Evolutionary conservation across 2,113 vertebrate species (phyloP).

Genomic region (Pterocles gutturalis): DNA sequence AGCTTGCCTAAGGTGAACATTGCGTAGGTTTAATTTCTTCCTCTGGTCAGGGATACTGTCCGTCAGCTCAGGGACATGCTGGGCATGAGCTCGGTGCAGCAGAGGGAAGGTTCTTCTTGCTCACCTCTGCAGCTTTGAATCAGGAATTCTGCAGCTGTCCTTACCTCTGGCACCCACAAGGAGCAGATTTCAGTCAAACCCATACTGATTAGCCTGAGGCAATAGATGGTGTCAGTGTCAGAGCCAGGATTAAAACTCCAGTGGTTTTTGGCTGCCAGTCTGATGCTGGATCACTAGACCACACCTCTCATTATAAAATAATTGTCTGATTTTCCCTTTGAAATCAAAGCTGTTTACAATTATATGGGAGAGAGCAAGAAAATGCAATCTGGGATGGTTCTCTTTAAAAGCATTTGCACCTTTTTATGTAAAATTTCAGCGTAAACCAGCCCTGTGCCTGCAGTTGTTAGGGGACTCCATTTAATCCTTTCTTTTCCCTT

Average conservation of each 20-base stretch:
- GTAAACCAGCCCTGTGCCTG: neutral
- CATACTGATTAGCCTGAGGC: conserved; percentile 33
- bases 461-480: neutral
- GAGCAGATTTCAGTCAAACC: conserved; percentile 17
- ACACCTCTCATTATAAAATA: conserved; percentile 71
- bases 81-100: neutral
- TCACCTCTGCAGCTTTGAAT: neutral
- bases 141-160: neutral
- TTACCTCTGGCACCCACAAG: conserved; percentile 8
- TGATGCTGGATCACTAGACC: conserved; percentile 55
- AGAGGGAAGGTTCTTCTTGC: neutral
- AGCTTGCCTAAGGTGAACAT: conserved; percentile 11
- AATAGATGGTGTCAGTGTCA: conserved; percentile 62
- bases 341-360: conserved; percentile 73
- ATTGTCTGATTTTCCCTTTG: conserved; percentile 68
- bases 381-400: conserved; percentile 28
- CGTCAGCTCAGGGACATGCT: neutral
- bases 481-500: neutral
- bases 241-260: conserved; percentile 54
- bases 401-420: conserved; percentile 49
- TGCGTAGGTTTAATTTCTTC: neutral
- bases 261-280: conserved; percentile 60
- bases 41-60: neutral
- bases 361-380: conserved; percentile 45
- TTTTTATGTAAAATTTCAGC: conserved; percentile 48